Percentiles rank a stretch among this genome's conserved stretches.
Conservation (phyloP, 2,888 invertebrate species). For the Protonemura montana region DNA sequence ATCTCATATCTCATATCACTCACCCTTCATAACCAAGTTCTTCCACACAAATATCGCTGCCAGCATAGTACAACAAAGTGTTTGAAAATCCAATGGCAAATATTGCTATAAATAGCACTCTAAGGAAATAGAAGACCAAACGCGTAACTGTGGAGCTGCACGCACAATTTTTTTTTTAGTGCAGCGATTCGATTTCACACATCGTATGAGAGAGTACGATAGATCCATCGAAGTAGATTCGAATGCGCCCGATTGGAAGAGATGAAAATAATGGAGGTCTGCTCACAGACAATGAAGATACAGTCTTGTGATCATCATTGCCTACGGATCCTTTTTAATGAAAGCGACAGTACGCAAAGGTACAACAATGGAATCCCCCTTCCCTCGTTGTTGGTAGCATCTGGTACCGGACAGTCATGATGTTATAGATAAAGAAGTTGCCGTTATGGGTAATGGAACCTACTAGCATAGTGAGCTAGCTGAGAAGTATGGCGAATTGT, state of each 20-base stretch:
- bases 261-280: background rate
- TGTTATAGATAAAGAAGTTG: constrained; percentile 17
- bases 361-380: constrained; percentile 14
- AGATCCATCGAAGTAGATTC: background rate
- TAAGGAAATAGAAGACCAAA: background rate
- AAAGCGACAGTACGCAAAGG: constrained; percentile 34
- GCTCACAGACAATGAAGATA: background rate
- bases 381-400: background rate
- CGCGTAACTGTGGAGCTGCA: background rate
- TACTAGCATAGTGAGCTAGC: background rate
- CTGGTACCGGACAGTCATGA: background rate
- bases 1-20: no score
- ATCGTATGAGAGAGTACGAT: background rate
- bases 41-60: no score
- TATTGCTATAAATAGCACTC: background rate
- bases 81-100: background rate
- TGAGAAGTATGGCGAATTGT: background rate
- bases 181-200: background rate
- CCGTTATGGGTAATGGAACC: constrained; percentile 12
- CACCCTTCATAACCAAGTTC: no score
- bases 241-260: background rate
- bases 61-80: no score
- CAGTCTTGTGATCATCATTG: background rate
- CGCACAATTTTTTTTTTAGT: background rate
- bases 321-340: background rate